Conservation (phyloP, 1,140 invertebrate genomes). For the Drosophila subpulchrella region DNA sequence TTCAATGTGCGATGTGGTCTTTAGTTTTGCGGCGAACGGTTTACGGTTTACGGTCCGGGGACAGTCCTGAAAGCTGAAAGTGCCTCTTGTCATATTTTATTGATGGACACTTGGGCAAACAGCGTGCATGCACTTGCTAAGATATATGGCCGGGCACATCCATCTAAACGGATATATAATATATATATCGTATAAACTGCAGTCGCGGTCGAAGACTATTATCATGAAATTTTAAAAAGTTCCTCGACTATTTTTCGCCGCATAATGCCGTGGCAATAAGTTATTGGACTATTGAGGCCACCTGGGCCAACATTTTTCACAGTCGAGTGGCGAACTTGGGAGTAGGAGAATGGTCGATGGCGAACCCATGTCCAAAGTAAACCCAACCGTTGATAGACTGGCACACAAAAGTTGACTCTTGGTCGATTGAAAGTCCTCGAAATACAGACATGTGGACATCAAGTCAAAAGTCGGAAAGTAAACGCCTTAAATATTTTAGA, state of each 20-base stretch:
- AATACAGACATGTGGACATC: conserved; percentile 43
- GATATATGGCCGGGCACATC: conserved; percentile 26
- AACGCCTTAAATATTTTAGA: conserved; percentile 72
- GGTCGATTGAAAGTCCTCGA: conserved; percentile 44
- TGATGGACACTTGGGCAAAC: conserved; percentile 57
- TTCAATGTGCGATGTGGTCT: background rate
- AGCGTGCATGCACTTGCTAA: conserved; percentile 39
- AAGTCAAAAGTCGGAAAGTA: conserved; percentile 31
- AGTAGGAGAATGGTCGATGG: background rate
- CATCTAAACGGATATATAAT: conserved; percentile 22
- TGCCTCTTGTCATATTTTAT: conserved; percentile 64
- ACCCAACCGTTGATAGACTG: background rate
- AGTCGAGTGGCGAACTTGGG: no score
- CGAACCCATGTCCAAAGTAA: background rate
- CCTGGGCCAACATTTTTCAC: conserved; percentile 51
- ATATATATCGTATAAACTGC: conserved; percentile 30
- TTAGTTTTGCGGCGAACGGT: background rate
- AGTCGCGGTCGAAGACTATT: conserved; percentile 50
- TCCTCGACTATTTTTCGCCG: conserved; percentile 57
- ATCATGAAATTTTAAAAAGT: conserved; percentile 78
- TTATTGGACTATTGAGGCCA: conserved; percentile 76
- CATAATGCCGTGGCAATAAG: conserved; percentile 70
- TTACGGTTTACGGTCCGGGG: conserved; percentile 25
- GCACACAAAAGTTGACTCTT: conserved; percentile 17
- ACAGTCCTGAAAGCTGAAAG: conserved; percentile 32